Base-by-base conservation (phyloP, 2,113 vertebrate species). In the Cinclus cinclus region DNA sequence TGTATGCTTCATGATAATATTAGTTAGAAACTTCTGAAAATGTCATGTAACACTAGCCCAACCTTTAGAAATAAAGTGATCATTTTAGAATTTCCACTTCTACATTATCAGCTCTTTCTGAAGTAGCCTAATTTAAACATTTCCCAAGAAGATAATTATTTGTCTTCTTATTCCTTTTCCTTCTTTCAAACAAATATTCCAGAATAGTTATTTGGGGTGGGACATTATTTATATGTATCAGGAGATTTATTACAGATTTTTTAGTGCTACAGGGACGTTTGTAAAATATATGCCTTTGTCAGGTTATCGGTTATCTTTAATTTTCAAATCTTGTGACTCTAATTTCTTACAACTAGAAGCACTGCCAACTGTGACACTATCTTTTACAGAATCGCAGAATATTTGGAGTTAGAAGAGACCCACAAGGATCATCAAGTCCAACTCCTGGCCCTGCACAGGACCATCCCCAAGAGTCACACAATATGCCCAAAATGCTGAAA, bases 341-440 rank as follows among this genome's bases (percentile, higher is more conserved):
- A 65, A 98, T 96, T 98, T 98, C 83, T 98, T 97, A 15, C 97
- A 98, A 89, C 91, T 98, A 55, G 97, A 98, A 93, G 97, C 98
- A 85, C 96, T 98, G 44, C 83, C 98, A 88, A 90, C 96, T 77
- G 97, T 98, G 73, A 96, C 96, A 55, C 97, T 98, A 80, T 98
- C 63, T 98, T 98, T 96, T 20, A 35, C 25, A 67, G 30, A 65
- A 41, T 85, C 60, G 35, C 35, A 49, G 62, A 49, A 58, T 21
- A 24, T 20, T 21, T 6, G 50, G 30, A 58, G 20, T 42, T 85
- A 35, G 42, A 67, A 58, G 31, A 65, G 20, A 42, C 20, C 13
- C 13, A 58, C 50, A 75, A 75, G 20, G 35, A 49, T 49, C 23
- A 41, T 13, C 0, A 2, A n/a, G 12, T 74, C 30, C 35, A 56